Conservation (phyloP, 2,797 vertebrate species). For the Phrynocephalus guinanensis region DNA sequence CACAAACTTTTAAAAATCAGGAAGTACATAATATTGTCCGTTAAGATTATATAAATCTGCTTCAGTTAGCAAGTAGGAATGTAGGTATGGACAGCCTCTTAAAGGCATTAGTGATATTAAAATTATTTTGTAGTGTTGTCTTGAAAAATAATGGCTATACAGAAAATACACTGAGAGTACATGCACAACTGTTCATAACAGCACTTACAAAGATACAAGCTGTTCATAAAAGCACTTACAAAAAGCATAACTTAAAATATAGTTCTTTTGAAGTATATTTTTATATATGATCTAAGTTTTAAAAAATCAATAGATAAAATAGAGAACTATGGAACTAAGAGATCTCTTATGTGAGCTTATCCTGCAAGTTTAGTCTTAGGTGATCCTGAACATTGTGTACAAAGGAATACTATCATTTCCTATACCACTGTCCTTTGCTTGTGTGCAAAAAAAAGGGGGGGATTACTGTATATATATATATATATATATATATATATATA, state of each 20-base stretch:
- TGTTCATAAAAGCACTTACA: not conserved
- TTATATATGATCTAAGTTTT: not conserved
- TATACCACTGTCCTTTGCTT: not conserved
- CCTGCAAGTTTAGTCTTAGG: not conserved
- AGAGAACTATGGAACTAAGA: not conserved
- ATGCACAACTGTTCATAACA: not conserved
- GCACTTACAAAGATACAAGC: not conserved
- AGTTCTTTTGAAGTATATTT: not conserved
- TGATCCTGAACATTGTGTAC: not conserved
- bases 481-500: not conserved
- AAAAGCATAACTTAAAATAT: not conserved
- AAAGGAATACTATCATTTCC: not conserved
- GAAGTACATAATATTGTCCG: not conserved
- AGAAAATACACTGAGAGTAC: not conserved
- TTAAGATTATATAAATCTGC: not conserved
- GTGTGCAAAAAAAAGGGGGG: not conserved
- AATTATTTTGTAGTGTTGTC: not conserved
- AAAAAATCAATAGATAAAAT: not conserved
- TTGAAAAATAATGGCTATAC: not conserved
- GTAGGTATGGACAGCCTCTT: not conserved
- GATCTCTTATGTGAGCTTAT: not conserved
- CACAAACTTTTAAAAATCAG: not conserved
- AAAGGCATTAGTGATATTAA: not conserved
- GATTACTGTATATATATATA: not conserved
- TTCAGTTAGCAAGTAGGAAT: not conserved